These are phyloP conservation scores for Calameuta filiformis DNA, from an alignment of 2,888 invertebrate species.

Conservation along the genomic window DNA sequence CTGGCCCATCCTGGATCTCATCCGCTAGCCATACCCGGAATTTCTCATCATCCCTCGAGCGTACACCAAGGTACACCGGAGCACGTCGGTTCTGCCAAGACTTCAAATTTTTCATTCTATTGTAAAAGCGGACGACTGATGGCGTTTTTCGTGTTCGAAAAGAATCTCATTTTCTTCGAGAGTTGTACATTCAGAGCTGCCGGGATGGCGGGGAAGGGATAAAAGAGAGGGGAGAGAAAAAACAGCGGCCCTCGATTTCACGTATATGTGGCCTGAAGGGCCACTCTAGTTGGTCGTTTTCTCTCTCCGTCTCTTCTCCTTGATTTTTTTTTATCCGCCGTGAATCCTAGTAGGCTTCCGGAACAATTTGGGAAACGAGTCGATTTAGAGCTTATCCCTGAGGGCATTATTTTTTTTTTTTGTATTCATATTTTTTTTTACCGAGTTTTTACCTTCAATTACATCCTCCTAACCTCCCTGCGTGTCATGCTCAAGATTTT, in stretches of 20 bases:
- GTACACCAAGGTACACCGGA: conserved; percentile 50
- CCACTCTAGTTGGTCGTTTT: background rate
- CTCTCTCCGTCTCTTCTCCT: background rate
- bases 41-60: conserved; percentile 47
- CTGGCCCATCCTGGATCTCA: conserved; percentile 10
- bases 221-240: background rate
- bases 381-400: background rate
- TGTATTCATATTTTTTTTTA: background rate
- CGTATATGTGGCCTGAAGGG: background rate
- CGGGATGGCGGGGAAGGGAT: background rate
- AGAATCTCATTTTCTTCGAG: background rate
- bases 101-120: background rate
- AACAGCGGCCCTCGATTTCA: background rate
- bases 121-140: background rate
- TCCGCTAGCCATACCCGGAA: conserved; percentile 3
- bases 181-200: background rate
- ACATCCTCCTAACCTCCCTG: background rate
- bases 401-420: background rate
- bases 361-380: background rate
- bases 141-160: background rate
- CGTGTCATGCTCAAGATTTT: background rate
- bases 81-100: background rate
- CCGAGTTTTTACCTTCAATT: background rate
- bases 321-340: background rate
- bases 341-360: background rate